Evolutionary conservation across 2,888 invertebrate genomes (phyloP).

Genomic region (Adineta ricciae): DNA sequence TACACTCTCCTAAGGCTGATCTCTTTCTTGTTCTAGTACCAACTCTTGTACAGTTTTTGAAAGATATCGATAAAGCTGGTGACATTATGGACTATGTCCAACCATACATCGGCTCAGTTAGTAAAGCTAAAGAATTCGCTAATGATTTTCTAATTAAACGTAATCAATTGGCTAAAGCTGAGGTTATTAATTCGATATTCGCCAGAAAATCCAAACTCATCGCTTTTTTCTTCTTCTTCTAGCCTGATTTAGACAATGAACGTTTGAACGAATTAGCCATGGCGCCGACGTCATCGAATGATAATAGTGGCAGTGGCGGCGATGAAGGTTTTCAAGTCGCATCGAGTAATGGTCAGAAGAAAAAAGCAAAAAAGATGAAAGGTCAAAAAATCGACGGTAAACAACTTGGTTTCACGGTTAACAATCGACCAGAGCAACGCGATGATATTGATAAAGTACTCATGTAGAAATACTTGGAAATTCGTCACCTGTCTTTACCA

Average conservation of each 20-base stretch:
- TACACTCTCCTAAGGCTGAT: no score
- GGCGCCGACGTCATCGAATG: background rate
- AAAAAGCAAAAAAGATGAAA: slow-evolving; percentile 18
- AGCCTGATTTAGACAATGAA: background rate
- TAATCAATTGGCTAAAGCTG: slow-evolving; percentile 12
- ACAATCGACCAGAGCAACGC: background rate
- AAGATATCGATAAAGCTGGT: slow-evolving; percentile 10
- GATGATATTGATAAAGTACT: slow-evolving; percentile 10
- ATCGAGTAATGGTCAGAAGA: slow-evolving; percentile 16
- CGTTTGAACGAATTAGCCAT: slow-evolving; percentile 1
- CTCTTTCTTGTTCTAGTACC: background rate
- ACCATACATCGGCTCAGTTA: slow-evolving; percentile 2
- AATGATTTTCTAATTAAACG: slow-evolving; percentile 9
- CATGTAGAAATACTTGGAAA: background rate
- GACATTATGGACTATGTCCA: background rate
- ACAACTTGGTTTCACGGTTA: background rate
- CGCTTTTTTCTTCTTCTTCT: background rate
- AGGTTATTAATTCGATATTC: background rate
- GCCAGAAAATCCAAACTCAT: background rate
- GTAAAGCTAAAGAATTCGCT: slow-evolving; percentile 16
- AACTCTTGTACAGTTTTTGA: background rate
- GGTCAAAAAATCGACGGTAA: background rate
- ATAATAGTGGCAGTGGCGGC: slow-evolving; percentile 5
- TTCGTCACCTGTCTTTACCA: background rate
- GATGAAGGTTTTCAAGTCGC: slow-evolving; percentile 22